phyloP scores from a whole-genome alignment of 2,797 vertebrate species.

The Sebastes iracundus region DNA sequence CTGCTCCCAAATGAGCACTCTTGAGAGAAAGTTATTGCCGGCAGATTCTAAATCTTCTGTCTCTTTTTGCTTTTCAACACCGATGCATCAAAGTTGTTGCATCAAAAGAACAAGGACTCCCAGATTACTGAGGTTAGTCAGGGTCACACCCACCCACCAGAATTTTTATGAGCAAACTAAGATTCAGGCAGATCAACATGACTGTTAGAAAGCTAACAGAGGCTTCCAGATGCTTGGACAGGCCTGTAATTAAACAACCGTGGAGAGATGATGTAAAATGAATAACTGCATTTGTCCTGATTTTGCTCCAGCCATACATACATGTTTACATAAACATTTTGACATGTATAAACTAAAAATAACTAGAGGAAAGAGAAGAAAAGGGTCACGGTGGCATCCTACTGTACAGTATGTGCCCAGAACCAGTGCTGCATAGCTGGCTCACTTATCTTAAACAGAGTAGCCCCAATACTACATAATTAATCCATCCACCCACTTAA shows the following conservation, averaged over 20 bases:
- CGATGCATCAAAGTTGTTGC: neutral
- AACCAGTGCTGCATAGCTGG: neutral
- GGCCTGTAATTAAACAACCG: neutral
- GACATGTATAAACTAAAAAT: neutral
- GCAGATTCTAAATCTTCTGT: neutral
- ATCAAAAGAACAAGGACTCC: constrained; percentile 10
- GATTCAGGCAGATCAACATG: neutral
- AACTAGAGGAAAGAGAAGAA: neutral
- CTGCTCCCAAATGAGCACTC: neutral
- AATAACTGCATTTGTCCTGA: neutral
- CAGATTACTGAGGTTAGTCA: neutral
- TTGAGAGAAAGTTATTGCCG: neutral
- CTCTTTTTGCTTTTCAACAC: constrained; percentile 1
- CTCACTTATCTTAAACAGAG: constrained; percentile 29
- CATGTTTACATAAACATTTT: neutral
- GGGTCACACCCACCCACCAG: neutral
- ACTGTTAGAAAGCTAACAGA: neutral
- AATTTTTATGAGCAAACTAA: neutral
- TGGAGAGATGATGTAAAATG: neutral
- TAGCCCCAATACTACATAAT: constrained; percentile 27
- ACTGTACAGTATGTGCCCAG: neutral
- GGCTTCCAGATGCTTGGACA: neutral
- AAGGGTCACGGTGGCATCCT: neutral
- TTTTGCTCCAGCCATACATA: neutral
- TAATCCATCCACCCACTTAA: constrained; percentile 50